Base-by-base conservation (phyloP, 2,113 vertebrate species). In the Gadus chalcogrammus region DNA sequence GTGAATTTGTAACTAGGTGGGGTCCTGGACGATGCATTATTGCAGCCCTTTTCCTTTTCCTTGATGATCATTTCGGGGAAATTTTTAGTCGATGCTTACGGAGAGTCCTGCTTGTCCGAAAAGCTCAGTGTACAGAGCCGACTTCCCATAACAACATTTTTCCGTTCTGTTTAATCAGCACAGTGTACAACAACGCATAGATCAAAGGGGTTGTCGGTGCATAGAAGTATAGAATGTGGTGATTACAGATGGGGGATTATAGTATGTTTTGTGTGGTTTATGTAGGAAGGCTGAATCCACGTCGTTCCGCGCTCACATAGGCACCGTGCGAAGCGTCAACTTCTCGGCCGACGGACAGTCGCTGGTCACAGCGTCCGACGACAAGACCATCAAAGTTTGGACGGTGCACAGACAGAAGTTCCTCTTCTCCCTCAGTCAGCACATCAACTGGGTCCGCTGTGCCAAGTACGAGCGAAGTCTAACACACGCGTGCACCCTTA, bases 381-480 rank as follows among this genome's bases (percentile, higher is more conserved):
- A 99, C 90, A 99, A 99, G 83, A 96, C 95, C 8, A 38, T 99
- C 75, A 99, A 99, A 89, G 93, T 99, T 71, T 99, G 97, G 97
- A 93, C 91, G 0, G 94, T 97, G 60, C 97, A 98, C 84, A 91
- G 96, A 61, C 96, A 98, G 84, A 99, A 95, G 80, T 99, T 98
- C 76, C 90, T 99, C 1, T 97, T 96, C 83, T 98, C 97, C 6
- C 88, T 99, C 67, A 96, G 78, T 73, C 94, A 96, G 76, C 97
- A 99, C 85, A 95, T 96, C 82, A 99, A 99, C 91, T 99, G 97
- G 97, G 96, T 99, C 83, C 96, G 97, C 81, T 98, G 96, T 90
- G 97, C 96, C 74, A 97, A 87, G 97, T 99, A 88, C 58, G 94
- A 2, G 20, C 31, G 13, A 35, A 5, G 13, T 3, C 64, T 15